Percentiles rank a stretch among this genome's conserved stretches.
Conservation (phyloP, 1,140 invertebrate species). For the Tetranychus urticae region DNA sequence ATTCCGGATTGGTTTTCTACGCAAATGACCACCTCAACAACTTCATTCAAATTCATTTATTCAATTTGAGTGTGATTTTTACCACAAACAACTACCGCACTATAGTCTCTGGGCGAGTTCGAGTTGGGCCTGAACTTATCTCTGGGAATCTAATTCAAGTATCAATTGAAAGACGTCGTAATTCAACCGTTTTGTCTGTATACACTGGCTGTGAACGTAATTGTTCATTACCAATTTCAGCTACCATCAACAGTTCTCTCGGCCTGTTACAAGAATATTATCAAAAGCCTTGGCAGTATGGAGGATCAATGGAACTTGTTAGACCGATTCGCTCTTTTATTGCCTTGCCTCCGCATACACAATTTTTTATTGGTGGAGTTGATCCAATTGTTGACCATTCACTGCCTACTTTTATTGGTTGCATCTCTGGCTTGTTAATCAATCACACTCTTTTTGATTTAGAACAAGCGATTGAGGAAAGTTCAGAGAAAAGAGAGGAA, state of each 20-base stretch:
- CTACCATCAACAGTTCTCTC: constrained; percentile 23
- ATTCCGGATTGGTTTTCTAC: constrained; percentile 49
- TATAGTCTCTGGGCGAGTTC: constrained; percentile 49
- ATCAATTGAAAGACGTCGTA: constrained; percentile 41
- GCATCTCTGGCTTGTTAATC: constrained; percentile 64
- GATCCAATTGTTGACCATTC: constrained; percentile 28
- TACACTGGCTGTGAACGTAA: constrained; percentile 41
- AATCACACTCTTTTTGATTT: constrained; percentile 50
- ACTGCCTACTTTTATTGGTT: constrained; percentile 54
- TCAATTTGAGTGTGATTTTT: constrained; percentile 45
- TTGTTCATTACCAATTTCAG: constrained; percentile 27
- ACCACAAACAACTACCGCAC: constrained; percentile 54
- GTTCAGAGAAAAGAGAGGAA: not conserved
- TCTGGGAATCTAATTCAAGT: constrained; percentile 59
- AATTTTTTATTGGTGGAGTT: constrained; percentile 65
- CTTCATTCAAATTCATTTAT: constrained; percentile 67
- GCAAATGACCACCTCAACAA: constrained; percentile 81
- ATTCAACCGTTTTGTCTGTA: constrained; percentile 47
- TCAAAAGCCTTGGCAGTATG: constrained; percentile 13
- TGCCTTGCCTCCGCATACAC: constrained; percentile 57
- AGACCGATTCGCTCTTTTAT: constrained; percentile 54
- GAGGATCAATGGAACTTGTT: constrained; percentile 38
- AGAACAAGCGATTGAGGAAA: constrained; percentile 11
- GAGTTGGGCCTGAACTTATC: constrained; percentile 30
- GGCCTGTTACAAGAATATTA: constrained; percentile 30